Conservation (phyloP, 2,113 vertebrate genomes). For the Trichomycterus rosablanca region DNA sequence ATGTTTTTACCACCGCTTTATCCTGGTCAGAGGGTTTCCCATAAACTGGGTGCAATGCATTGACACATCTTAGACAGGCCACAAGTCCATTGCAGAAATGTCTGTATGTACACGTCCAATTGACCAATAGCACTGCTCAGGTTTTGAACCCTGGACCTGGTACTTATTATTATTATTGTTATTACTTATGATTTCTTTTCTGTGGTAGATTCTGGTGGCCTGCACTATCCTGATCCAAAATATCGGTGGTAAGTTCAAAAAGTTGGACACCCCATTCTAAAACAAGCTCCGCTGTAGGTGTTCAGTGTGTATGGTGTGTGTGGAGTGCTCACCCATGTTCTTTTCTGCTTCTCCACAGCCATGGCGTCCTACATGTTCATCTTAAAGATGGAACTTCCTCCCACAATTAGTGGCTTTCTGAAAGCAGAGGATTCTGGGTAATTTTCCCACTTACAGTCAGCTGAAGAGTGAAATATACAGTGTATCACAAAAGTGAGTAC, state of each 20-base stretch:
- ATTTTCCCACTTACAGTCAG: conserved; percentile 46
- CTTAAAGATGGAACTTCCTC: conserved; percentile 90
- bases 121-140: too few relatives aligned
- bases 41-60: too few relatives aligned
- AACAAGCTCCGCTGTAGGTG: too few relatives aligned
- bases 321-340: conserved; percentile 8
- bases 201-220: conserved; percentile 80
- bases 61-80: too few relatives aligned
- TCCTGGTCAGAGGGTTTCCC: too few relatives aligned
- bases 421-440: conserved; percentile 71
- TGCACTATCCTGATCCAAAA: conserved; percentile 87
- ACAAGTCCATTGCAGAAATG: too few relatives aligned
- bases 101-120: too few relatives aligned
- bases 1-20: too few relatives aligned
- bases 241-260: conserved; percentile 82
- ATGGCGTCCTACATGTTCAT: conserved; percentile 95
- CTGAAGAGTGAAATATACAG: too few relatives aligned
- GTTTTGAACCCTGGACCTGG: too few relatives aligned
- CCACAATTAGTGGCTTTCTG: conserved; percentile 75
- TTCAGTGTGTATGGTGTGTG: neutral
- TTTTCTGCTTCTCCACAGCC: conserved; percentile 66
- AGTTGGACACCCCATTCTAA: too few relatives aligned
- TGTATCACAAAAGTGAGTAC: too few relatives aligned
- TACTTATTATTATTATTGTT: neutral
- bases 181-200: conserved; percentile 31